A percentile compares a stretch with the other conserved stretches of the same genome.
Conservation (phyloP, 2,113 vertebrate genomes). For the Telmatochromis sp. region DNA sequence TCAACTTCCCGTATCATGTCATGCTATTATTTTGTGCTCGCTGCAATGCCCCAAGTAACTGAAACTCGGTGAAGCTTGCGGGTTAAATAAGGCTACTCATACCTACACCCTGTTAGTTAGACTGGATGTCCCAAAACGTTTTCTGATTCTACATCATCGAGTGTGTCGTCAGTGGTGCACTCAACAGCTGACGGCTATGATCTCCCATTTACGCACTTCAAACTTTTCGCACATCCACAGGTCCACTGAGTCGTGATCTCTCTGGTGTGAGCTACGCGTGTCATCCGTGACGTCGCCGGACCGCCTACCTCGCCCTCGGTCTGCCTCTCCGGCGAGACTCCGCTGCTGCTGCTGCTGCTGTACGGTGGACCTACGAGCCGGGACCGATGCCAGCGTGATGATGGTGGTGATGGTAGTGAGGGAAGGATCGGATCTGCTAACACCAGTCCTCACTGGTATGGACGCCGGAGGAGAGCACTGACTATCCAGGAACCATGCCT, state of each 20-base stretch:
- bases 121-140: not conserved
- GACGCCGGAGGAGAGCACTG: slow-evolving; percentile 47
- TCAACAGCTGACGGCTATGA: not conserved
- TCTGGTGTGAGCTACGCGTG: not conserved
- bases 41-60: not conserved
- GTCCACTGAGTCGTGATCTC: slow-evolving; percentile 42
- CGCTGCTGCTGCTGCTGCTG: not conserved
- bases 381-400: not conserved
- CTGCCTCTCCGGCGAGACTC: not conserved
- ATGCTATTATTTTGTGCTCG: not conserved
- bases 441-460: slow-evolving; percentile 51
- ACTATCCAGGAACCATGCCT: slow-evolving; percentile 68
- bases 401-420: not conserved
- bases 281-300: slow-evolving; percentile 51
- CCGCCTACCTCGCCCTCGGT: slow-evolving; percentile 32
- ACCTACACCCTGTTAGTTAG: not conserved
- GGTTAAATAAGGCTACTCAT: not conserved
- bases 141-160: not conserved
- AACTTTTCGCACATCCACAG: not conserved
- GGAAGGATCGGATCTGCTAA: not conserved
- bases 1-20: not conserved
- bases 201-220: not conserved
- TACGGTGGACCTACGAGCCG: not conserved
- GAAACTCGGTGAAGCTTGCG: not conserved
- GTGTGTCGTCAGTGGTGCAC: not conserved